phyloP scores from a whole-genome alignment of 2,797 vertebrate species.

The Pseudochromis fuscus region DNA sequence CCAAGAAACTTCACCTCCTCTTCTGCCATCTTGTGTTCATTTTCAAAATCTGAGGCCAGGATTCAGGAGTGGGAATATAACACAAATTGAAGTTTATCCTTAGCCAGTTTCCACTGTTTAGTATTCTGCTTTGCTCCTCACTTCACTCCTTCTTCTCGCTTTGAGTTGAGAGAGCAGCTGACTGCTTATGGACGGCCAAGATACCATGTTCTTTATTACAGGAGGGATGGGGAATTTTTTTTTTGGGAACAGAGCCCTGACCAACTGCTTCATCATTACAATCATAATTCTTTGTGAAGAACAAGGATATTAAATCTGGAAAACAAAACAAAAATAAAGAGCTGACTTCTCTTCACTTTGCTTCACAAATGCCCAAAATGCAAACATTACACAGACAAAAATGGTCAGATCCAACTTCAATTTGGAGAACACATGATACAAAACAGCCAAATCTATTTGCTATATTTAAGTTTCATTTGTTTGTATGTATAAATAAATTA shows the following conservation, averaged over 20 bases:
- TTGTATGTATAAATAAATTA: too few relatives aligned
- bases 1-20: slow-evolving; percentile 19
- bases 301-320: not conserved
- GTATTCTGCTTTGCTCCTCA: slow-evolving; percentile 28
- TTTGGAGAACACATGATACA: too few relatives aligned
- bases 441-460: too few relatives aligned
- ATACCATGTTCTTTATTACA: slow-evolving; percentile 24
- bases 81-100: slow-evolving; percentile 2
- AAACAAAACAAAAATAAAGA: too few relatives aligned
- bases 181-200: slow-evolving; percentile 12
- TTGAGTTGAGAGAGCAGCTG: slow-evolving; percentile 31
- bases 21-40: slow-evolving; percentile 71
- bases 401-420: too few relatives aligned
- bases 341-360: too few relatives aligned
- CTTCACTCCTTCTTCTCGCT: slow-evolving; percentile 6
- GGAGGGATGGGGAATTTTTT: slow-evolving; percentile 18
- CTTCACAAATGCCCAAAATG: too few relatives aligned
- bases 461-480: too few relatives aligned
- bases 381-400: too few relatives aligned
- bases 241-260: not conserved
- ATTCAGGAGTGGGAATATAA: slow-evolving; percentile 7
- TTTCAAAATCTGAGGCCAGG: slow-evolving; percentile 30
- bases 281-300: not conserved
- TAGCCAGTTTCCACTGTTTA: not conserved
- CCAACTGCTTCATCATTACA: slow-evolving; percentile 8